A percentile compares a stretch with the other conserved stretches of the same genome.
These are phyloP conservation scores for Calameuta idolon DNA, from an alignment of 2,888 invertebrate species.

Conservation along the genomic window DNA sequence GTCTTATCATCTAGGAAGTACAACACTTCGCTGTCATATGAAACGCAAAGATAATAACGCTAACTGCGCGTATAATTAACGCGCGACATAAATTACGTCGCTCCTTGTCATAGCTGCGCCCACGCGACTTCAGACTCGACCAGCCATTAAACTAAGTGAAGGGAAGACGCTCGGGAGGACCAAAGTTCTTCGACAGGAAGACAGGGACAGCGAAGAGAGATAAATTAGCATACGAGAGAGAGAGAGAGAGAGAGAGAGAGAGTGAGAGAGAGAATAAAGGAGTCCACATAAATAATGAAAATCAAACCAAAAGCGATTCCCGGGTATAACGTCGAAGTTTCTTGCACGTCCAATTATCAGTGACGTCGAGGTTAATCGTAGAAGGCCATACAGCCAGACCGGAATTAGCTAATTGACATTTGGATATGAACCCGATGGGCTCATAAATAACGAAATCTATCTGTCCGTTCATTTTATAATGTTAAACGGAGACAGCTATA, in stretches of 20 bases:
- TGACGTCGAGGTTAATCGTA: background rate
- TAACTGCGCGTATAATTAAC: slow-evolving; percentile 37
- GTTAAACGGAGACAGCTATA: background rate
- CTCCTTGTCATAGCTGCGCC: slow-evolving; percentile 6
- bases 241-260: background rate
- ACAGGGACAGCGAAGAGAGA: background rate
- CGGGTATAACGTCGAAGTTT: background rate
- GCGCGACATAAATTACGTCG: slow-evolving; percentile 6
- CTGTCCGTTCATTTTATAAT: background rate
- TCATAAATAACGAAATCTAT: background rate
- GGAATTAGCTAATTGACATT: background rate
- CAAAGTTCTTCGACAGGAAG: background rate
- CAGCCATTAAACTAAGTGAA: background rate
- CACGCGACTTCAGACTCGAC: background rate
- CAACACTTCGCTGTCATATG: slow-evolving; percentile 30
- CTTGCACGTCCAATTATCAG: background rate
- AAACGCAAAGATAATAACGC: slow-evolving; percentile 44
- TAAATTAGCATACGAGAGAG: background rate
- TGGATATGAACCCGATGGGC: background rate
- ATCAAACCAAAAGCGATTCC: background rate
- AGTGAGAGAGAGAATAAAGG: background rate
- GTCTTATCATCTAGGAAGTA: slow-evolving; percentile 3
- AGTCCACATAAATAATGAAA: background rate
- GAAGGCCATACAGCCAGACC: background rate
- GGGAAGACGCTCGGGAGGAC: background rate